Percentiles rank a stretch among this genome's conserved stretches.
phyloP scores from a whole-genome alignment of 2,888 invertebrate genomes.

The Sphecodes monilicornis region DNA sequence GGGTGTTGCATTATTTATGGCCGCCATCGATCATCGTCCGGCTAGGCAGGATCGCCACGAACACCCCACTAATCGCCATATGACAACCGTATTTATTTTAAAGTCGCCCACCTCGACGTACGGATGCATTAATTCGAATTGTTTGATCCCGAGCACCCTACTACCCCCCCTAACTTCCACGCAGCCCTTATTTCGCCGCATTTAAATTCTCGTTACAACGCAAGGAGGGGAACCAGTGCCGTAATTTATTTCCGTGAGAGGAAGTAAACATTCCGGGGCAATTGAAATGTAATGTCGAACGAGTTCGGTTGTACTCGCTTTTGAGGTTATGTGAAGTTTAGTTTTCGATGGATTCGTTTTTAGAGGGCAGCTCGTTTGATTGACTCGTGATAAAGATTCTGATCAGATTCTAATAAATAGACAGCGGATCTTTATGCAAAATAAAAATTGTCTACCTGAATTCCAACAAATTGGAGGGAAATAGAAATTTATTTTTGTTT shows the following conservation, averaged over 20 bases:
- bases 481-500: no score
- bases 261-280: constrained; percentile 11
- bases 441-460: no score
- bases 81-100: constrained; percentile 84
- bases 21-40: constrained; percentile 83
- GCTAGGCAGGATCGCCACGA: constrained; percentile 74
- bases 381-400: no score
- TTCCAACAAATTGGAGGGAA: no score
- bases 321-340: neutral
- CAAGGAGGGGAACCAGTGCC: neutral
- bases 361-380: neutral
- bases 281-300: neutral
- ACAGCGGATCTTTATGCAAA: no score
- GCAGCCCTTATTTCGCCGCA: constrained; percentile 14
- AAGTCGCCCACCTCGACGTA: constrained; percentile 78
- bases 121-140: constrained; percentile 81
- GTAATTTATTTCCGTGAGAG: constrained; percentile 31
- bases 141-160: constrained; percentile 69
- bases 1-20: constrained; percentile 84
- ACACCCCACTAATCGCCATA: constrained; percentile 83
- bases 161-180: constrained; percentile 17
- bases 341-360: neutral
- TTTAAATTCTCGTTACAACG: constrained; percentile 50
- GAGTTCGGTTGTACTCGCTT: neutral
- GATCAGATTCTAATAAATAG: no score